Base-by-base conservation (phyloP, 2,888 invertebrate species). In the Dicranocentrus wangi region DNA sequence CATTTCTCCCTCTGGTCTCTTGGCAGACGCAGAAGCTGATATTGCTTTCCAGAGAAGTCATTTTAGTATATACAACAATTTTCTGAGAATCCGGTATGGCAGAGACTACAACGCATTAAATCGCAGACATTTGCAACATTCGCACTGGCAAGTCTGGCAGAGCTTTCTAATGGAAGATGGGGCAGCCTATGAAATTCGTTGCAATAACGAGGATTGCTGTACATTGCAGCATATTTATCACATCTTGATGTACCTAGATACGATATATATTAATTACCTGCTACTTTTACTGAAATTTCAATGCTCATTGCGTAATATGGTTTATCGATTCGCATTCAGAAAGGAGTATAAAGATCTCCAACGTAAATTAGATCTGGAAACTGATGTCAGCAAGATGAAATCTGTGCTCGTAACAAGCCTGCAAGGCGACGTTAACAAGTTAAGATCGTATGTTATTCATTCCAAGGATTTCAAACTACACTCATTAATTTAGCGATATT, bases 361-460 rank as follows among this genome's bases (percentile, higher is more conserved):
- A 8, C n/a, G 68, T 1, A 58, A 47, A 23, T 27, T 68, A 17
- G 28, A 68, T 15, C 28, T 32, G 15, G 76, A 76, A 27, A 32
- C 28, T 3, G 76, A 76, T 17, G 23, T 76, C 1, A 68, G 76
- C 25, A 76, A 42, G 27, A 76, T 76, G 76, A 76, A 76, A 23
- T 43, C 68, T 0, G 28, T 76, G 1, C 27, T 76, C 1, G 76
- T 76, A 27, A 27, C 76, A 15, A 55, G 68, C 19, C 32, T 68
- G 19, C 76, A 76, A 42, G 1, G 60, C 2, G 28, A n/a, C n/a
- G n/a, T 17, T 5, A 28, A 61, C 28, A 28, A 27, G n/a, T n/a
- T 61, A 27, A 61, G 8, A 10, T 13, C 28, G 60, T 61, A 10
- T 28, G 23, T n/a, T n/a, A n/a, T n/a, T n/a, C n/a, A n/a, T n/a